A percentile compares a stretch with the other conserved stretches of the same genome.
phyloP scores from a whole-genome alignment of 2,797 vertebrate genomes.

The Oreochromis mossambicus region DNA sequence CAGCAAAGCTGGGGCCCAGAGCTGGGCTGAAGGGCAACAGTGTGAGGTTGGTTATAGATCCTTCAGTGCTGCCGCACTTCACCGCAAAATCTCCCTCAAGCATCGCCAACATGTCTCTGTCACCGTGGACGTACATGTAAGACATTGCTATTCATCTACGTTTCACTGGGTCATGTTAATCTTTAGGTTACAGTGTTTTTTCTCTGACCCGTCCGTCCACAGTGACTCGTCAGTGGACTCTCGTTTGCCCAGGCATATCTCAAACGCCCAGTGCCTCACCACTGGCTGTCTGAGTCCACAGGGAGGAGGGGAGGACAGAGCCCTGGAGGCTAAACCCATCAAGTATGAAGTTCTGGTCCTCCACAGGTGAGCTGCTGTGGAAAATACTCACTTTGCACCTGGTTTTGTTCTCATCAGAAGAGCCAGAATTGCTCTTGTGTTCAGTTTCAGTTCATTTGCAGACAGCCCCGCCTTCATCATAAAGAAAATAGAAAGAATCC shows the following conservation, averaged over 20 bases:
- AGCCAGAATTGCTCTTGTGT: neutral
- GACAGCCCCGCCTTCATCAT: neutral
- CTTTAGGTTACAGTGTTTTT: neutral
- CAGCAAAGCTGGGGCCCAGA: neutral
- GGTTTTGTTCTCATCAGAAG: neutral
- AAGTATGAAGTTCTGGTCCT: slow-evolving; percentile 66
- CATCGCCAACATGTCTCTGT: slow-evolving; percentile 60
- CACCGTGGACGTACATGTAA: slow-evolving; percentile 76
- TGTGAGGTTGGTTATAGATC: slow-evolving; percentile 18
- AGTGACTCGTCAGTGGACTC: slow-evolving; percentile 35
- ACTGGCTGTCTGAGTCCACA: slow-evolving; percentile 51
- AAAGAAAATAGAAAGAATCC: neutral
- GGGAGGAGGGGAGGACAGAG: slow-evolving; percentile 34
- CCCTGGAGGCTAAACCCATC: slow-evolving; percentile 67
- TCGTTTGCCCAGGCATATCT: slow-evolving; percentile 58
- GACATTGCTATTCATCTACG: neutral
- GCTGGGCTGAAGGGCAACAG: neutral
- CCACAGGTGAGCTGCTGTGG: slow-evolving; percentile 35
- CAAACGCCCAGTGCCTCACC: slow-evolving; percentile 62
- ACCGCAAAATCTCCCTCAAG: neutral
- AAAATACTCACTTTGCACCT: too few relatives aligned
- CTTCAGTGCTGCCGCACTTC: neutral
- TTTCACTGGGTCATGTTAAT: neutral
- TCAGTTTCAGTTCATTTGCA: neutral
- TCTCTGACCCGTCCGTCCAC: neutral